phyloP scores from a whole-genome alignment of 92 coral and sea anemone species.

The Plumapathes pennacea region DNA sequence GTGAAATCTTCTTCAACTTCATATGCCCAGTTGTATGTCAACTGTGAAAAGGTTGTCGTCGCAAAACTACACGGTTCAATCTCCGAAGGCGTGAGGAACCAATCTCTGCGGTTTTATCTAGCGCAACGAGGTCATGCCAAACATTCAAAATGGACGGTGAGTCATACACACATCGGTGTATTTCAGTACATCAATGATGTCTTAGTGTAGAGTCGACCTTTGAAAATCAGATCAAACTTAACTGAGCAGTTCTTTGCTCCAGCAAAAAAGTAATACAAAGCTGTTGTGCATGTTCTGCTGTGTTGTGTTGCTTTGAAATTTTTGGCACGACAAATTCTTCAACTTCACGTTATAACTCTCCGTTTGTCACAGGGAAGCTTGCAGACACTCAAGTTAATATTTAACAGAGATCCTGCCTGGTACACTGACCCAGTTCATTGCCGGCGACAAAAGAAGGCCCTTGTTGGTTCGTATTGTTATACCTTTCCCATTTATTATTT shows the following conservation, averaged over 20 bases:
- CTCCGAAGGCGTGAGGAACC: not conserved
- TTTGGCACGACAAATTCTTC: no score
- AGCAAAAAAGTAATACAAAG: no score
- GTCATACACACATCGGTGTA: no score
- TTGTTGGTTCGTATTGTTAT: slow-evolving; percentile 8
- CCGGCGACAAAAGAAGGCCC: not conserved
- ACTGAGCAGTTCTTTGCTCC: no score
- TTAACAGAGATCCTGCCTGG: slow-evolving; percentile 16
- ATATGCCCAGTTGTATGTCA: slow-evolving; percentile 2
- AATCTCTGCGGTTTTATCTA: slow-evolving; percentile 14
- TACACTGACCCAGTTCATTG: slow-evolving; percentile 4
- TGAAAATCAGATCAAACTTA: no score
- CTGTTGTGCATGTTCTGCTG: no score
- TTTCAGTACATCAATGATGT: no score
- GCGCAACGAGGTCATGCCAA: slow-evolving; percentile 6
- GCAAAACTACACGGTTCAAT: not conserved
- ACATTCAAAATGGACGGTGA: slow-evolving; percentile 10
- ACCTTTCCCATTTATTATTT: no score
- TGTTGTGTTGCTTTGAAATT: no score
- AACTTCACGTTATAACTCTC: no score
- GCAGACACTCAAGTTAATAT: slow-evolving; percentile 5
- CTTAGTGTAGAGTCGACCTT: no score
- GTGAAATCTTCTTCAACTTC: not conserved
- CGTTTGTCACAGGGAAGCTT: slow-evolving; percentile 11
- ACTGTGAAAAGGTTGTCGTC: slow-evolving; percentile 6